Percentiles rank a stretch among this genome's conserved stretches.
Evolutionary conservation across 2,888 invertebrate genomes (phyloP).

Genomic region (Troides aeacus): DNA sequence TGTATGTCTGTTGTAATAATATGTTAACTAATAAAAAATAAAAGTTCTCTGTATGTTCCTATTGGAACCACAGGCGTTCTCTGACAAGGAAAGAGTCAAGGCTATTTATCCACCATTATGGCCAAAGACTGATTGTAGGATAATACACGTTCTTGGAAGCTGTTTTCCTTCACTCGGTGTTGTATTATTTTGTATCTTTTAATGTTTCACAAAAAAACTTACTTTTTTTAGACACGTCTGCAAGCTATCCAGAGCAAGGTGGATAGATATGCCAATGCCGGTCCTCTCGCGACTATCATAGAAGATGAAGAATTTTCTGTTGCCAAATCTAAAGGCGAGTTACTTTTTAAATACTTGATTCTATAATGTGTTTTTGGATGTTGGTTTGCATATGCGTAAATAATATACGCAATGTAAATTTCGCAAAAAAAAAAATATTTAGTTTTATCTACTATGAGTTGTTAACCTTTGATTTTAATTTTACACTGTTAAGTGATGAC

Average conservation of each 20-base stretch:
- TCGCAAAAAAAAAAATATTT: no score
- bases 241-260: constrained; percentile 59
- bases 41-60: no score
- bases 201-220: not conserved
- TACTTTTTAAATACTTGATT: not conserved
- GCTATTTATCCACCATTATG: no score
- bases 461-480: no score
- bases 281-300: constrained; percentile 76
- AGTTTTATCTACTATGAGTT: no score
- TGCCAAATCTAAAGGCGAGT: constrained; percentile 68
- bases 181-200: no score
- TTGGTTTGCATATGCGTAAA: not conserved
- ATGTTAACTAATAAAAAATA: not conserved
- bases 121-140: no score
- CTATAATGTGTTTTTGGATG: not conserved
- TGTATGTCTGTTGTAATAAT: not conserved
- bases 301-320: constrained; percentile 78
- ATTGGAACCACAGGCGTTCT: no score
- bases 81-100: no score
- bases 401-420: not conserved
- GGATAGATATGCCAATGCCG: constrained; percentile 69
- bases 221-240: constrained; percentile 55
- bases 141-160: no score
- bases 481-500: no score
- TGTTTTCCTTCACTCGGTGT: no score